Evolutionary conservation across 2,113 vertebrate genomes (phyloP).

Genomic region (Psittacara wagleri): DNA sequence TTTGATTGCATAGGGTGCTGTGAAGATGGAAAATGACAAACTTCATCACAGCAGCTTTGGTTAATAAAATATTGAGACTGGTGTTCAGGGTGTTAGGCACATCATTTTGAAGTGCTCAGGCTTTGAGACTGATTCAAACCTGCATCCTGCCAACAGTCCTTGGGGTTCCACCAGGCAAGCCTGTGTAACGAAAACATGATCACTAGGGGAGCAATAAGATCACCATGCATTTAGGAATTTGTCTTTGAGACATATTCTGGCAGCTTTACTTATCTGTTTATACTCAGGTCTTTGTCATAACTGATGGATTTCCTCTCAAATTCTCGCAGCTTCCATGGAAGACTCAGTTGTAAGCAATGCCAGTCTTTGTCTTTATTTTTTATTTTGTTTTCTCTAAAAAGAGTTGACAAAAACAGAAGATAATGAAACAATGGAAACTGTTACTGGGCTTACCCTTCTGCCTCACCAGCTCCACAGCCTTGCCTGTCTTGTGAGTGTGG

Average conservation of each 20-base stretch:
- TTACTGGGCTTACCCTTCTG: neutral
- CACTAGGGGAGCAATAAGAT: neutral
- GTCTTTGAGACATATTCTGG: neutral
- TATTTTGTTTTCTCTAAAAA: neutral
- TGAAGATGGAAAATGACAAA: neutral
- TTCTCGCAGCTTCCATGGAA: neutral
- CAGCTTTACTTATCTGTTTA: neutral
- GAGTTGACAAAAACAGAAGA: neutral
- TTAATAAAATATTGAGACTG: neutral
- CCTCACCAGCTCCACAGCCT: neutral
- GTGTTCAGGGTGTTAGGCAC: neutral
- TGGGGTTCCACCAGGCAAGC: rapidly evolving
- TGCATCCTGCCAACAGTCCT: neutral
- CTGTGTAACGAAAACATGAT: neutral
- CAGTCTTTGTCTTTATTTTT: neutral
- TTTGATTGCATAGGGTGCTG: neutral
- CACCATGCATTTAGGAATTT: neutral
- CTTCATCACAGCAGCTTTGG: neutral
- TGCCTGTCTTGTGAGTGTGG: neutral
- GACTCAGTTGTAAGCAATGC: neutral
- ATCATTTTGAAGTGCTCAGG: neutral
- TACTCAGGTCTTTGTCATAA: neutral
- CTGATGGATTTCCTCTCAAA: neutral
- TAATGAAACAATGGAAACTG: neutral
- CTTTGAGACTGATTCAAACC: neutral